phyloP scores from a whole-genome alignment of 2,888 invertebrate genomes.

The Biston betularia region DNA sequence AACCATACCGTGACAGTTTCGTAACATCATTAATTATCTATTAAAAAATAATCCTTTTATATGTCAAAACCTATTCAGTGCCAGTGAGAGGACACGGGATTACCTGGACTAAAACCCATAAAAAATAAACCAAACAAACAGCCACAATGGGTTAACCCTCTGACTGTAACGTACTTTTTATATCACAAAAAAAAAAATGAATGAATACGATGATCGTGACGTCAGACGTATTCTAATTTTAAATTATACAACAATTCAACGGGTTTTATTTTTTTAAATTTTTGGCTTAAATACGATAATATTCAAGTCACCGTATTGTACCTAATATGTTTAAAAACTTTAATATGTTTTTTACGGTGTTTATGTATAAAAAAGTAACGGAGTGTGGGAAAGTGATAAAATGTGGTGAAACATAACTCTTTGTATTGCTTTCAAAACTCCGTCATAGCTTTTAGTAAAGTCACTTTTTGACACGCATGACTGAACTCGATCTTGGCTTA shows the following conservation, averaged over 20 bases:
- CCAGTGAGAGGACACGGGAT: slow-evolving; percentile 78
- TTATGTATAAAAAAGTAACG: no score
- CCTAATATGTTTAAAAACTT: no score
- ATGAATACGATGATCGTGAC: slow-evolving; percentile 36
- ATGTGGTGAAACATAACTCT: no score
- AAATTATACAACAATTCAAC: neutral
- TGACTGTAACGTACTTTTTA: slow-evolving; percentile 59
- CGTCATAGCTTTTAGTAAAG: no score
- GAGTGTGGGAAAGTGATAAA: no score
- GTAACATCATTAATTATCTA: slow-evolving; percentile 83
- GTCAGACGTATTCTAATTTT: slow-evolving; percentile 28
- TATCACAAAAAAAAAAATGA: slow-evolving; percentile 50
- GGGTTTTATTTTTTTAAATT: no score
- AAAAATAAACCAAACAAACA: slow-evolving; percentile 78
- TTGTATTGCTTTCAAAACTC: no score
- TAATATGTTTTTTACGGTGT: no score
- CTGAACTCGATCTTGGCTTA: no score
- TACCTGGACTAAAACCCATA: slow-evolving; percentile 80
- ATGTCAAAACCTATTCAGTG: slow-evolving; percentile 77
- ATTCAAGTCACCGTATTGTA: no score
- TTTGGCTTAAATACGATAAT: no score
- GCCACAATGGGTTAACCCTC: slow-evolving; percentile 70
- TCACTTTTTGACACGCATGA: no score
- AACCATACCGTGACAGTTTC: slow-evolving; percentile 57
- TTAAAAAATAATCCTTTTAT: slow-evolving; percentile 84